These are phyloP conservation scores for Aricia artaxerxes DNA, from an alignment of 2,888 invertebrate species.

Conservation along the genomic window DNA sequence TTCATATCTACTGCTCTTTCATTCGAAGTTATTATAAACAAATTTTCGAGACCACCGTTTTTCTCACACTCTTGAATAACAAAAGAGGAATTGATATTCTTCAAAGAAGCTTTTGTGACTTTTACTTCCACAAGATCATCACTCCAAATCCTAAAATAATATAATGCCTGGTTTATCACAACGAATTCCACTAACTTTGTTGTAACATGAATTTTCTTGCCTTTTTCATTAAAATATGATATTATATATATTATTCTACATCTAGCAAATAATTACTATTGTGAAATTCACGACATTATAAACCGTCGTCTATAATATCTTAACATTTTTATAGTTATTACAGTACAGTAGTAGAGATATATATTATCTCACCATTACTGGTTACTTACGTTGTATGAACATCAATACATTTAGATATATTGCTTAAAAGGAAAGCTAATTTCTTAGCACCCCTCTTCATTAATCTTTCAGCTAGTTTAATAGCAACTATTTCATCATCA, in stretches of 20 bases:
- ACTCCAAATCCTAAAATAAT: slow-evolving; percentile 8
- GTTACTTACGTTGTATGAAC: neutral
- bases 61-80: neutral
- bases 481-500: slow-evolving; percentile 4
- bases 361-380: neutral
- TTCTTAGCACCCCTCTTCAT: neutral
- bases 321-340: too few species aligned
- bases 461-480: slow-evolving; percentile 14
- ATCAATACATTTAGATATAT: slow-evolving; percentile 2
- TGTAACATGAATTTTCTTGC: neutral
- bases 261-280: too few species aligned
- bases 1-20: neutral
- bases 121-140: neutral
- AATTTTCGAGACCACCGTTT: neutral
- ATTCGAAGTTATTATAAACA: slow-evolving; percentile 17
- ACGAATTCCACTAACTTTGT: neutral
- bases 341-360: neutral
- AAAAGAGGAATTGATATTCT: neutral
- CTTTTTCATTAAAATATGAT: neutral
- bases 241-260: neutral
- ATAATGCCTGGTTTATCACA: neutral
- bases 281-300: too few species aligned
- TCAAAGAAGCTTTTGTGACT: neutral
- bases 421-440: neutral
- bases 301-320: too few species aligned